These are phyloP conservation scores for Hemibagrus guttatus DNA, from an alignment of 2,797 vertebrate species.

Conservation along the genomic window DNA sequence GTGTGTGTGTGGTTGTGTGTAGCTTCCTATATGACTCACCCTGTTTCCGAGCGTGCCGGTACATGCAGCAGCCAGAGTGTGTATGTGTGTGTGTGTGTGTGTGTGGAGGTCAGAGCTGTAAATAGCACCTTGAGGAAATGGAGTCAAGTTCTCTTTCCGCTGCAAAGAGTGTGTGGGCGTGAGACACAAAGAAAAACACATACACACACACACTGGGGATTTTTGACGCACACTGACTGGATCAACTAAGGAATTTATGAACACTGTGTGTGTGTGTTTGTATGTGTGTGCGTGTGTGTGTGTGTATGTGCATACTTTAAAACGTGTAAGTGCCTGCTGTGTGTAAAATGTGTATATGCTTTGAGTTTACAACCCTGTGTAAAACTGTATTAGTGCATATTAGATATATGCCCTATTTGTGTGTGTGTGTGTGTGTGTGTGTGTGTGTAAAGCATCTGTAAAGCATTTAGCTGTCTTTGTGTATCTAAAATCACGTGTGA, in stretches of 20 bases:
- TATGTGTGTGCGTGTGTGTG: neutral
- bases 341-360: slow-evolving; percentile 29
- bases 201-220: neutral
- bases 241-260: slow-evolving; percentile 26
- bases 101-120: slow-evolving; percentile 45
- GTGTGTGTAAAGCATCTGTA: slow-evolving; percentile 8
- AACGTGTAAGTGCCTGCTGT: slow-evolving; percentile 34
- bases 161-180: slow-evolving; percentile 44
- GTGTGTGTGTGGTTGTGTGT: slow-evolving; percentile 33
- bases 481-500: slow-evolving; percentile 23
- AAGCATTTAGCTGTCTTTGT: slow-evolving; percentile 17
- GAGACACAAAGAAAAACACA: slow-evolving; percentile 28
- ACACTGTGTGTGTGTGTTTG: neutral
- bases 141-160: slow-evolving; percentile 46
- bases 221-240: slow-evolving; percentile 13
- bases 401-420: neutral
- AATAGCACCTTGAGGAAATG: slow-evolving; percentile 51
- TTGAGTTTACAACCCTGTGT: neutral
- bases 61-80: slow-evolving; percentile 32
- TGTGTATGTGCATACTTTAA: neutral
- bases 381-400: neutral
- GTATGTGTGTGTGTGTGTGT: slow-evolving; percentile 34
- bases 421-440: slow-evolving; percentile 14
- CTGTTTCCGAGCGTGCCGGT: slow-evolving; percentile 49
- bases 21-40: slow-evolving; percentile 54